Conservation (phyloP, 2,113 vertebrate genomes). For the Eupsittula cactorum region DNA sequence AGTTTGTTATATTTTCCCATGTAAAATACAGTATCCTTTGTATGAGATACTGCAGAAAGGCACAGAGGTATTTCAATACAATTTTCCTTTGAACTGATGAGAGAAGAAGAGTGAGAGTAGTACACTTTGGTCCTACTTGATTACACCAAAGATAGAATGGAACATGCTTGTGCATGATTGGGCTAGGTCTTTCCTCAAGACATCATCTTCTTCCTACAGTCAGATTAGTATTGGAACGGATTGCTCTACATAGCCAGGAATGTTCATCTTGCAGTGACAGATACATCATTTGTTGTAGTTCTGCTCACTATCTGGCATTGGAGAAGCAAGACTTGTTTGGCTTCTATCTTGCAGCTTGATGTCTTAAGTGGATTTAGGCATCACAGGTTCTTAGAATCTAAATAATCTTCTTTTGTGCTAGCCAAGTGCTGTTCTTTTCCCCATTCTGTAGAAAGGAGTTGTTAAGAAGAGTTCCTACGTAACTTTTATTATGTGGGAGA, state of each 20-base stretch:
- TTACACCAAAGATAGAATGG: neutral
- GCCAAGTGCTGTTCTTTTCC: neutral
- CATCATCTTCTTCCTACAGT: neutral
- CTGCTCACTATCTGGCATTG: neutral
- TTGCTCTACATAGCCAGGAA: neutral
- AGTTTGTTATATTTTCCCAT: neutral
- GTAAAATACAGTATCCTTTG: neutral
- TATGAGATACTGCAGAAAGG: neutral
- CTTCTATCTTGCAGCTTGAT: neutral
- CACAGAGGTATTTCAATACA: neutral
- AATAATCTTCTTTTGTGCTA: neutral
- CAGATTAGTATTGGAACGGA: neutral
- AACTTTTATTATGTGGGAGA: neutral
- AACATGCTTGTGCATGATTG: neutral
- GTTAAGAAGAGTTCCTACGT: neutral
- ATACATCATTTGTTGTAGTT: neutral
- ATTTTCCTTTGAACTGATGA: neutral
- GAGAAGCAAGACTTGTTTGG: neutral
- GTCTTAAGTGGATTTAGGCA: neutral
- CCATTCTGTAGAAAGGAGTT: neutral
- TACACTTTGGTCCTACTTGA: neutral
- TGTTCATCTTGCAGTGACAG: neutral
- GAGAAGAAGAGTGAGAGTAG: neutral
- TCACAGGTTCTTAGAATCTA: neutral
- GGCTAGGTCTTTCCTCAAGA: neutral